Base-by-base conservation (phyloP, 2,797 vertebrate species). In the Brachyalestes nurse region DNA sequence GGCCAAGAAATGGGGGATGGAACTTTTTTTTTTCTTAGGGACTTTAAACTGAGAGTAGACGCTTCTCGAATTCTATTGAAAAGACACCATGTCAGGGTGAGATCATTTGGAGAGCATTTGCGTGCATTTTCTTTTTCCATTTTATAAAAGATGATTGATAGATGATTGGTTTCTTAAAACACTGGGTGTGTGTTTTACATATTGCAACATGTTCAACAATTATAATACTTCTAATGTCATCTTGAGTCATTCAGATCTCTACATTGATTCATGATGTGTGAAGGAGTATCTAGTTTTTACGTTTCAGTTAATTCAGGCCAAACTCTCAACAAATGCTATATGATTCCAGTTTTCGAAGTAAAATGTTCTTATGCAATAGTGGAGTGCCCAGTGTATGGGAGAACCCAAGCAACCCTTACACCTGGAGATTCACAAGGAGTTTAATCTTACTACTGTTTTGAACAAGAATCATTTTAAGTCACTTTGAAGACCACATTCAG, bases 181-280 rank as follows among this genome's bases (percentile, higher is more conserved):
- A 82, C 67, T 65, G 75, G 74, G 65, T 79, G 76, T 79, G 76
- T 83, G 64, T 71, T 51, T 78, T 73, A 49, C 65, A 66, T 79
- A 70, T 75, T 40, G 3, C 64, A 69, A 85, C 25, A 17, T 67
- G 69, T 80, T 61, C 17, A 70, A 57, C 60, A 67, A n/a, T 61
- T 28, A 25, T 53, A 38, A 25, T 80, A 62, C 78, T 64, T 72
- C 47, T 49, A 5, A 28, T 65, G 73, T 38, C 55, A 42, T 81
- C 4, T 6, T 45, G 34, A 71, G 67, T 62, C 72, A 45, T 14
- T 49, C 66, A 25, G 69, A 76, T 64, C 38, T 77, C 80, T 57
- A 8, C 61, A 13, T 62, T 8, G 12, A 42, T 34, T 23, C 4
- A 19, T 34, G 72, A 64, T 25, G 7, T 40, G 17, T 40, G 17